Percentiles rank a stretch among this genome's conserved stretches.
phyloP scores from a whole-genome alignment of 2,797 vertebrate genomes.

The Eospalax fontanierii region DNA sequence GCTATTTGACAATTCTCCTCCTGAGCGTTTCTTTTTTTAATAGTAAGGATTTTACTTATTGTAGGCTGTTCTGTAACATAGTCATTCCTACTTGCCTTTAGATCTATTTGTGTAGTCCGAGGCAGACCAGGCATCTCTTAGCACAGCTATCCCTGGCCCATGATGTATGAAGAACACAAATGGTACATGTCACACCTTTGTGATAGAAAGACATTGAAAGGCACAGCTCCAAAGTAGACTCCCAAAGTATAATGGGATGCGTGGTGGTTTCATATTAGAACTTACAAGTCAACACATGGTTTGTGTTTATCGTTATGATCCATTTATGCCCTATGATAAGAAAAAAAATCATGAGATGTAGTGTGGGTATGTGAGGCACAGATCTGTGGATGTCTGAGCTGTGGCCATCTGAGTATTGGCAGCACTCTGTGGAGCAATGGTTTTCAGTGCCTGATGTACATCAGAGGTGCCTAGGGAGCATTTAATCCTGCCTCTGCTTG shows the following conservation, averaged over 20 bases:
- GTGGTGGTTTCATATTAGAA: not conserved
- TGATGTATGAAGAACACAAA: not conserved
- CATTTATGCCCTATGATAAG: not conserved
- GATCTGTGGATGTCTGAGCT: not conserved
- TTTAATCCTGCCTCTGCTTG: not conserved
- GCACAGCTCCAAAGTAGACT: not conserved
- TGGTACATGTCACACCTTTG: not conserved
- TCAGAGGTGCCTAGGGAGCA: not conserved
- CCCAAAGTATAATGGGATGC: not conserved
- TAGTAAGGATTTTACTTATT: not conserved
- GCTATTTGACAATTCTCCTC: not conserved
- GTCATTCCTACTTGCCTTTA: not conserved
- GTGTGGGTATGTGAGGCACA: not conserved
- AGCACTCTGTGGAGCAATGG: not conserved
- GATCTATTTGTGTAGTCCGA: not conserved
- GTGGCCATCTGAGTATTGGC: not conserved
- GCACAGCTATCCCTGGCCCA: not conserved
- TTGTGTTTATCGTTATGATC: not conserved
- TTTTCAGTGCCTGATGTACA: not conserved
- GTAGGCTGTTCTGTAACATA: not conserved
- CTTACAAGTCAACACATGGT: not conserved
- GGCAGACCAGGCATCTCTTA: not conserved
- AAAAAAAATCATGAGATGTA: not conserved
- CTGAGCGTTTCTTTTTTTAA: not conserved
- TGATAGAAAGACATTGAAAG: not conserved